These are phyloP conservation scores for Pithys albifrons DNA, from an alignment of 2,113 vertebrate species.

Conservation along the genomic window DNA sequence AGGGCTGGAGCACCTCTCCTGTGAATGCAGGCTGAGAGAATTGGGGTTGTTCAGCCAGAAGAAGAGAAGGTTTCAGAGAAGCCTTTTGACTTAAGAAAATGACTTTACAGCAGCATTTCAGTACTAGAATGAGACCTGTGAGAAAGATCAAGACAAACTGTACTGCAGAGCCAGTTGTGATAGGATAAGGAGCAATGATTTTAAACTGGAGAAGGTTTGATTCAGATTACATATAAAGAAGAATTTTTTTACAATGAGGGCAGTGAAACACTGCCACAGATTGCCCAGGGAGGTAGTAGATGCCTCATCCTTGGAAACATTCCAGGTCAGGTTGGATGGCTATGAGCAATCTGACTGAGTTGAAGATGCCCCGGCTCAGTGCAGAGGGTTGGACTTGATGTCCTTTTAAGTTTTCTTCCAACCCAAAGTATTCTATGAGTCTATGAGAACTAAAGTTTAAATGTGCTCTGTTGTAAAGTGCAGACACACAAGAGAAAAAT, in stretches of 20 bases:
- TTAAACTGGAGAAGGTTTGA: not conserved
- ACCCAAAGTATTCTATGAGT: not conserved
- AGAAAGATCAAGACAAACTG: not conserved
- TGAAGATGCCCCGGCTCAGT: not conserved
- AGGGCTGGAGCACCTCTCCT: not conserved
- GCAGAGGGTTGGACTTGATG: not conserved
- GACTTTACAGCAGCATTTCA: not conserved
- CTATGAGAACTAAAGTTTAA: not conserved
- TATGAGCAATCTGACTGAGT: not conserved
- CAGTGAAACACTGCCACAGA: accelerated
- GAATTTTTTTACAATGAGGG: not conserved
- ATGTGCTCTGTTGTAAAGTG: not conserved
- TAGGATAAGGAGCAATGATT: not conserved
- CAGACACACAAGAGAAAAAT: not conserved
- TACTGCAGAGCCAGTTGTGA: not conserved
- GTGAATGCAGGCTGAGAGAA: not conserved
- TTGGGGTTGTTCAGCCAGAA: not conserved
- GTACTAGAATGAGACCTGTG: not conserved
- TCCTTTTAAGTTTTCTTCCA: not conserved
- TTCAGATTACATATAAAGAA: not conserved
- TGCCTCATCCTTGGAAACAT: not conserved
- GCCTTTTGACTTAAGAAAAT: not conserved
- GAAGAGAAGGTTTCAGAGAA: not conserved
- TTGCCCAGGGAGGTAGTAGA: not conserved
- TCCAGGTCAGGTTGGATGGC: not conserved